These are phyloP conservation scores for Uloborus plumipes DNA, from an alignment of 2,888 invertebrate genomes.

Conservation along the genomic window DNA sequence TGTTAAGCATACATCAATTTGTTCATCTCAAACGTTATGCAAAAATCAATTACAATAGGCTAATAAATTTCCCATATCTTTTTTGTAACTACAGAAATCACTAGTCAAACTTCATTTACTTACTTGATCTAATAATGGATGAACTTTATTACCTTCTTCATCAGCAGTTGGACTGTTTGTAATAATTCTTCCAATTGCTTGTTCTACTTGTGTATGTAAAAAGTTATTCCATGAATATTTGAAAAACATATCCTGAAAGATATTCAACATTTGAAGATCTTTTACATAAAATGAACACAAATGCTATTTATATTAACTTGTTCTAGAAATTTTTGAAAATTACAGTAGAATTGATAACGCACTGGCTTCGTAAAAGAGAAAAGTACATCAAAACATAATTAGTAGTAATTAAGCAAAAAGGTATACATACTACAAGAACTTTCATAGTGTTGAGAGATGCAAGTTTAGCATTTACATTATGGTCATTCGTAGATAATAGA, in stretches of 20 bases:
- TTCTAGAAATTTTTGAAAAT: no score
- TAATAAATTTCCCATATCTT: no score
- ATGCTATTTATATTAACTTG: no score
- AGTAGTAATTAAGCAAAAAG: conserved; percentile 7
- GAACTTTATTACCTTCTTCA: conserved; percentile 57
- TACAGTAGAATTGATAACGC: no score
- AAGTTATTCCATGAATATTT: conserved; percentile 94
- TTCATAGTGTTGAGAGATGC: conserved; percentile 75
- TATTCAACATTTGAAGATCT: not conserved
- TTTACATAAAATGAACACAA: not conserved
- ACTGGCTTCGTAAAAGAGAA: no score
- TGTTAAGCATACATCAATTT: no score
- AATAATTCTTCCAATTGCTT: conserved; percentile 76
- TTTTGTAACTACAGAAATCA: no score
- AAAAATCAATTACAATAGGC: no score
- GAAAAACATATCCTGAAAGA: conserved; percentile 85
- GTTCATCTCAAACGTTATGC: no score
- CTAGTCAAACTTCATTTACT: not conserved
- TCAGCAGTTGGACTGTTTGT: conserved; percentile 53
- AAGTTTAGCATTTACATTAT: conserved; percentile 80
- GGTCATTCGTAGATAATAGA: conserved; percentile 81
- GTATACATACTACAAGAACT: conserved; percentile 74
- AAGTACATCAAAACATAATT: no score
- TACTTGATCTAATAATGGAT: conserved; percentile 63
- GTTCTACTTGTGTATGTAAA: conserved; percentile 89